Evolutionary conservation across 2,888 invertebrate genomes (phyloP).

Genomic region (Fragum whitleyi): DNA sequence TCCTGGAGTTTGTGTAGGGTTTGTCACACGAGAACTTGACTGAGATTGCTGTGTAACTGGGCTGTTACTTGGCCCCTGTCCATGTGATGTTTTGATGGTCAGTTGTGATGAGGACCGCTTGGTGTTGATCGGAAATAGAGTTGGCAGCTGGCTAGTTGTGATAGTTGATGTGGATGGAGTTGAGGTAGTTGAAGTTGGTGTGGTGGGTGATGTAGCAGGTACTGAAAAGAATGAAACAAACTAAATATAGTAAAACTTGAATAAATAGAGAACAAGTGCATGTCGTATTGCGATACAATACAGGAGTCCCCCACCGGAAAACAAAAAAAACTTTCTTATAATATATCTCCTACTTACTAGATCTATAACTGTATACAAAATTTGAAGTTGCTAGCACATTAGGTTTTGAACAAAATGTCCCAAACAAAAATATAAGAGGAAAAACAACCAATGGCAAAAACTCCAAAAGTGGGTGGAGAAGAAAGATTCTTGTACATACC

Average conservation of each 20-base stretch:
- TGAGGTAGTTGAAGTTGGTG: slow-evolving; percentile 34
- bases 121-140: background rate
- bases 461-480: too few relatives aligned
- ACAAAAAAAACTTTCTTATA: too few relatives aligned
- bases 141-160: slow-evolving; percentile 4
- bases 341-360: too few relatives aligned
- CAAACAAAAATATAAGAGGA: too few relatives aligned
- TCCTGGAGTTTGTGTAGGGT: background rate
- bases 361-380: too few relatives aligned
- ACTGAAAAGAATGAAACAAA: slow-evolving; percentile 25
- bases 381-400: too few relatives aligned
- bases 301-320: too few relatives aligned
- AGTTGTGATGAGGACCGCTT: background rate
- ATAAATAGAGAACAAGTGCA: too few relatives aligned
- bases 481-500: too few relatives aligned
- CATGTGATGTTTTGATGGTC: slow-evolving; percentile 11
- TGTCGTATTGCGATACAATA: too few relatives aligned
- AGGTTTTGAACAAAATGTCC: too few relatives aligned
- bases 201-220: slow-evolving; percentile 42
- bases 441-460: too few relatives aligned
- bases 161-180: slow-evolving; percentile 31
- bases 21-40: background rate
- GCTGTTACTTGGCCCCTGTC: background rate
- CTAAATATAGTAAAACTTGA: background rate
- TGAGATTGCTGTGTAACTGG: background rate